Conservation (phyloP, 64 coral and sea anemone genomes). For the Trachythela sp. region DNA sequence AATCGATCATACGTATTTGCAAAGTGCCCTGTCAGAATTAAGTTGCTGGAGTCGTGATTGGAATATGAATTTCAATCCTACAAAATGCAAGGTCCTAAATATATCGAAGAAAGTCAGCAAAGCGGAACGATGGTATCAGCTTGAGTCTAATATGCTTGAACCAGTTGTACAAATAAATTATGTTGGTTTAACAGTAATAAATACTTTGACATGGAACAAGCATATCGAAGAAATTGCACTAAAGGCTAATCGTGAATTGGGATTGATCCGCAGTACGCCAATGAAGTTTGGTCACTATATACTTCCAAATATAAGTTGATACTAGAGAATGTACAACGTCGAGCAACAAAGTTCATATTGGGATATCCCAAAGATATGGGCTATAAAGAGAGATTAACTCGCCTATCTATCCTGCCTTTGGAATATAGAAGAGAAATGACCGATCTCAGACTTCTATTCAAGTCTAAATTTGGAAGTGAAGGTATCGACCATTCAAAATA, state of each 20-base stretch:
- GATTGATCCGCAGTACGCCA: neutral
- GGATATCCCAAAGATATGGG: neutral
- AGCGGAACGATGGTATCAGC: neutral
- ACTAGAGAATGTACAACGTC: neutral
- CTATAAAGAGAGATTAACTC: neutral
- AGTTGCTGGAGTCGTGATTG: too few species aligned
- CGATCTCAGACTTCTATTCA: neutral
- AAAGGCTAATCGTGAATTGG: neutral
- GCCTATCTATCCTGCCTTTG: neutral
- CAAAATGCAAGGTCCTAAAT: neutral
- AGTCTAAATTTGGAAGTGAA: neutral
- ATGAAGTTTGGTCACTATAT: neutral
- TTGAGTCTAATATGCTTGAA: neutral
- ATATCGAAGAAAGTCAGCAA: neutral
- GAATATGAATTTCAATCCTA: too few species aligned
- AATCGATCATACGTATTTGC: too few species aligned
- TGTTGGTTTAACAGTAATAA: neutral
- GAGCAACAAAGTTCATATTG: neutral
- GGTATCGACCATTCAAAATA: neutral
- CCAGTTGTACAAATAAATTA: neutral
- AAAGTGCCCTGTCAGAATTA: too few species aligned
- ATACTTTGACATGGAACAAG: neutral
- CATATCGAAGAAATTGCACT: neutral
- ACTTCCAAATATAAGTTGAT: neutral
- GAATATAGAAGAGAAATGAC: neutral